Evolutionary conservation across 2,797 vertebrate species (phyloP).

Genomic region (Enteromius unitaeniatus): DNA sequence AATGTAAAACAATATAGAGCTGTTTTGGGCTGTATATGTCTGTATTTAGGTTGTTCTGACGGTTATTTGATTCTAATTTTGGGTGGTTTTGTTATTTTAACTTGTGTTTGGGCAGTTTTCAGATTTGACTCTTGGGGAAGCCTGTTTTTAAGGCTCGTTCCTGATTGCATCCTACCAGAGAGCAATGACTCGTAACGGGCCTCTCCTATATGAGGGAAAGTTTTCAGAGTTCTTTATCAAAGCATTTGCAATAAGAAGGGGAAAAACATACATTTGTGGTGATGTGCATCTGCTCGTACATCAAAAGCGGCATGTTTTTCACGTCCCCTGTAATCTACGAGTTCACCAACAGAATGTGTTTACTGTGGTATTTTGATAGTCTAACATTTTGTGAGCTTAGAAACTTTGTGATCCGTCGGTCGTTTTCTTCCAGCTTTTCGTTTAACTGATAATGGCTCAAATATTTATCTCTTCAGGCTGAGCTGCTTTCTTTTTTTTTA

Average conservation of each 20-base stretch:
- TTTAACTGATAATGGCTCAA: conserved; percentile 19
- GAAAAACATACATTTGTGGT: conserved; percentile 25
- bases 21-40: background rate
- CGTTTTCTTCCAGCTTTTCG: conserved; percentile 13
- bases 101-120: background rate
- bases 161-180: conserved; percentile 34
- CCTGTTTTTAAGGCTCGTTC: conserved; percentile 27
- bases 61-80: conserved; percentile 5
- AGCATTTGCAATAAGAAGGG: conserved; percentile 32
- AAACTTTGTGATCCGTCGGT: conserved; percentile 36
- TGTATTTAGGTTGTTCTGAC: conserved; percentile 23
- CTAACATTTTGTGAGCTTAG: conserved; percentile 40
- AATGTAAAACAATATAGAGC: background rate
- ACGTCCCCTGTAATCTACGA: conserved; percentile 54
- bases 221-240: conserved; percentile 49
- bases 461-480: background rate
- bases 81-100: background rate
- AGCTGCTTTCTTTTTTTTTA: background rate
- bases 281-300: conserved; percentile 49
- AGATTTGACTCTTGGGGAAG: background rate
- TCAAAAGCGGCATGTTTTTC: conserved; percentile 42
- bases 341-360: conserved; percentile 44
- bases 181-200: conserved; percentile 9
- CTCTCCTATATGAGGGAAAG: conserved; percentile 21
- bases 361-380: conserved; percentile 54